These are phyloP conservation scores for Sipha flava DNA, from an alignment of 1,140 invertebrate genomes.

Conservation along the genomic window DNA sequence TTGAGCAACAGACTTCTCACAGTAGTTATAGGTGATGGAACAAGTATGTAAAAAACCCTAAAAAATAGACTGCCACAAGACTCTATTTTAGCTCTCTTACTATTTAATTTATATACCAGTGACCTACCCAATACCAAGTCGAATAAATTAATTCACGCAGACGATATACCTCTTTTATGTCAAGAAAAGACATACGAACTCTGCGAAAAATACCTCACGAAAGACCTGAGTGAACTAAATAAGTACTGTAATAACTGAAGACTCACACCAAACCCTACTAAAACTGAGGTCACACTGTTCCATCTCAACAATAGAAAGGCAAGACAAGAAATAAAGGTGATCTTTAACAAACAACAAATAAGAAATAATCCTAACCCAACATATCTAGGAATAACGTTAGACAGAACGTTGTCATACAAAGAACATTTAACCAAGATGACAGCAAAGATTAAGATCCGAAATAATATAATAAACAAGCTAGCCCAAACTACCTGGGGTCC, in stretches of 20 bases:
- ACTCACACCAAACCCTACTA: constrained; percentile 23
- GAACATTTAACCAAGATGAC: not conserved
- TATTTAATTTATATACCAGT: not conserved
- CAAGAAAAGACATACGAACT: not conserved
- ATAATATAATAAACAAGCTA: constrained; percentile 20
- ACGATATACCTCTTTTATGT: not conserved
- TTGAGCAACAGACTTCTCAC: not conserved
- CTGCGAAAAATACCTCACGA: not conserved
- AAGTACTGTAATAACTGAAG: constrained; percentile 17
- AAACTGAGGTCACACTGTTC: constrained; percentile 25
- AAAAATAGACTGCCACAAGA: not conserved
- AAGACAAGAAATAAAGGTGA: not conserved
- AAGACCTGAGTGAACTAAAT: not conserved
- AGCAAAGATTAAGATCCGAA: constrained; percentile 8
- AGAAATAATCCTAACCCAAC: constrained; percentile 10
- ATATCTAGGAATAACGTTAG: constrained; percentile 28
- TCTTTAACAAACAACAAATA: constrained; percentile 10
- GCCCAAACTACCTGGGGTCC: not conserved
- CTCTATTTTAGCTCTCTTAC: not conserved
- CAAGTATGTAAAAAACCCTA: not conserved
- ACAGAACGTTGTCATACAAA: constrained; percentile 28
- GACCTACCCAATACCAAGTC: not conserved
- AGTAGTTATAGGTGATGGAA: not conserved
- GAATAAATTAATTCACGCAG: not conserved
- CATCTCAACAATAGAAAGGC: constrained; percentile 4